phyloP scores from a whole-genome alignment of 2,888 invertebrate species.

The Pelosia muscerda region DNA sequence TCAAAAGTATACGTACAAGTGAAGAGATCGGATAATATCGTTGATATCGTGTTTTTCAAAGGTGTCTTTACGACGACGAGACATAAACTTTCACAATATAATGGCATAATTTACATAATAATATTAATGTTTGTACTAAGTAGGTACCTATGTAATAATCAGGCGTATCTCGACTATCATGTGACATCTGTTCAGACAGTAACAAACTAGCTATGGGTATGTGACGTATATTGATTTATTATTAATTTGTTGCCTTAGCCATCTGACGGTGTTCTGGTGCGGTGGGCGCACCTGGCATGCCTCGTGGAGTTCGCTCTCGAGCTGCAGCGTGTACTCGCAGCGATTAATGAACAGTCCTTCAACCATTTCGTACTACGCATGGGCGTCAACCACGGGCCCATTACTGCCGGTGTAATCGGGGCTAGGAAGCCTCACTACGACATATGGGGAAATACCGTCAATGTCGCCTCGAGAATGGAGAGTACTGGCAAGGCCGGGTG shows the following conservation, averaged over 20 bases:
- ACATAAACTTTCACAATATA: too few species aligned
- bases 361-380: constrained; percentile 97
- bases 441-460: constrained; percentile 99
- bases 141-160: too few species aligned
- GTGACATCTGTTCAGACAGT: not conserved
- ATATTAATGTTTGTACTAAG: too few species aligned
- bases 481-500: constrained; percentile 98
- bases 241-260: constrained; percentile 74
- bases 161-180: not conserved
- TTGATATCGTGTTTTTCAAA: too few species aligned
- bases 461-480: constrained; percentile 99
- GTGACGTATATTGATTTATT: not conserved
- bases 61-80: too few species aligned
- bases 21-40: too few species aligned
- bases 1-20: too few species aligned
- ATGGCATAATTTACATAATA: too few species aligned
- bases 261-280: constrained; percentile 90
- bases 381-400: constrained; percentile 98
- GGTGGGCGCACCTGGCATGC: constrained; percentile 94
- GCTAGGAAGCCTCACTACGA: constrained; percentile 98
- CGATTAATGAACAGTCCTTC: constrained; percentile 97
- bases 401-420: constrained; percentile 98
- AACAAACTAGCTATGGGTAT: not conserved
- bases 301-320: constrained; percentile 97
- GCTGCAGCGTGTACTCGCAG: constrained; percentile 95